Conservation (phyloP, 2,888 invertebrate genomes). For the Drosophila subsilvestris region DNA sequence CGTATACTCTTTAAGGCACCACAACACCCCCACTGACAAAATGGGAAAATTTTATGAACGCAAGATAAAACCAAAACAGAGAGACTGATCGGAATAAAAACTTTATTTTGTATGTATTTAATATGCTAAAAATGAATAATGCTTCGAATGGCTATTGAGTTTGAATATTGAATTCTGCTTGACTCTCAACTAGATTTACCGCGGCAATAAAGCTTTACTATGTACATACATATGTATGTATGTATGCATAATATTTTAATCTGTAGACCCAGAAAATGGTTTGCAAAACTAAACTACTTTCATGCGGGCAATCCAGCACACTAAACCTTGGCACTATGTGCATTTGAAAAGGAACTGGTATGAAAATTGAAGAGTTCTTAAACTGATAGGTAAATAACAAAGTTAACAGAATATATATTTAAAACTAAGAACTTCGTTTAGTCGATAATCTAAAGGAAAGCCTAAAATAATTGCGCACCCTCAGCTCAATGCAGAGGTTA, state of each 20-base stretch:
- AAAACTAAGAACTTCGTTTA: not conserved
- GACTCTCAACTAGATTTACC: no score
- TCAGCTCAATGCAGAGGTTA: slow-evolving; percentile 56
- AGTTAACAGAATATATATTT: not conserved
- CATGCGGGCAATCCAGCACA: slow-evolving; percentile 35
- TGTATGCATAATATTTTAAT: not conserved
- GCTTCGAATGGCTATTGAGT: no score
- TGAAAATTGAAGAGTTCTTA: not conserved
- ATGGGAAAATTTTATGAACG: not conserved
- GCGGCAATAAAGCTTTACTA: not conserved
- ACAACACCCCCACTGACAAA: slow-evolving; percentile 4
- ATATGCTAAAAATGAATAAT: not conserved
- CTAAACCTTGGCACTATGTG: slow-evolving; percentile 60
- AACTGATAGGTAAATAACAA: no score
- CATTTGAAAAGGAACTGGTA: no score
- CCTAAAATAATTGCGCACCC: slow-evolving; percentile 9
- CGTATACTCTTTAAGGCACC: not conserved
- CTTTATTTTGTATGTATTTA: not conserved
- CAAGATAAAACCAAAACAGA: slow-evolving; percentile 1
- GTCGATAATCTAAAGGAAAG: not conserved
- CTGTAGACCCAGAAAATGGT: slow-evolving; percentile 1
- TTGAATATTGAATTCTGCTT: no score
- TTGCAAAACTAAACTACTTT: slow-evolving; percentile 3
- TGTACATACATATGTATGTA: no score
- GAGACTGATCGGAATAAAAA: slow-evolving; percentile 1